These are phyloP conservation scores for Rambutsinella grinnellia DNA, from an alignment of 2,888 invertebrate genomes.

Conservation along the genomic window DNA sequence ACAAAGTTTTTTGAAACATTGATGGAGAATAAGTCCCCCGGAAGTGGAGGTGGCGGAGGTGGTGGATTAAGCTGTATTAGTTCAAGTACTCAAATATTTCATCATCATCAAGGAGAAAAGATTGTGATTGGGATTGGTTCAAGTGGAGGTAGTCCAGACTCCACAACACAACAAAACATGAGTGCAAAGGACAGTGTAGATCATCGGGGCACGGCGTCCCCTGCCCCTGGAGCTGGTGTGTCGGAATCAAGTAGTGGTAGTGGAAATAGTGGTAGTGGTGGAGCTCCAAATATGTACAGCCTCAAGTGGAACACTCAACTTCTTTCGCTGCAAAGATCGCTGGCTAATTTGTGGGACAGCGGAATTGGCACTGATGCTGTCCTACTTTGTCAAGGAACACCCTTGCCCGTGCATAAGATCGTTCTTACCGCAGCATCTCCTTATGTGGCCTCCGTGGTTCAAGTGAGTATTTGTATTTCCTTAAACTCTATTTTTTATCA, in stretches of 20 bases:
- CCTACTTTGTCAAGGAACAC: constrained; percentile 66
- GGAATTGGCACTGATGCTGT: constrained; percentile 67
- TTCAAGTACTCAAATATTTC: constrained; percentile 61
- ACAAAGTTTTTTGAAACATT: constrained; percentile 43
- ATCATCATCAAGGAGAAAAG: constrained; percentile 46
- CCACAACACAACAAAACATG: constrained; percentile 62
- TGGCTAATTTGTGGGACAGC: constrained; percentile 66
- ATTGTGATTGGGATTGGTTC: constrained; percentile 48
- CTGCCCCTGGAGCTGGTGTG: constrained; percentile 52
- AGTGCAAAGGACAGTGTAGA: constrained; percentile 51
- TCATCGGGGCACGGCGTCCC: constrained; percentile 57
- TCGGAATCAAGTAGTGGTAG: constrained; percentile 45
- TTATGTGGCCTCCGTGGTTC: constrained; percentile 66
- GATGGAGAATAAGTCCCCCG: constrained; percentile 66
- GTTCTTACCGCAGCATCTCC: constrained; percentile 66
- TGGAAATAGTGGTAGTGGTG: constrained; percentile 53
- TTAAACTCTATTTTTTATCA: constrained; percentile 6
- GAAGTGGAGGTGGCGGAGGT: constrained; percentile 60
- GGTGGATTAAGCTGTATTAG: constrained; percentile 63
- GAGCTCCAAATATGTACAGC: constrained; percentile 64
- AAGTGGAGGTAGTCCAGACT: constrained; percentile 65
- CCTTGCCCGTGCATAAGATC: constrained; percentile 66
- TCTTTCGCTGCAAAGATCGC: constrained; percentile 65
- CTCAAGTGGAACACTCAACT: constrained; percentile 65
- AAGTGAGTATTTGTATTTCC: constrained; percentile 59